Evolutionary conservation across 2,888 invertebrate genomes (phyloP).

Genomic region (Macaria liturata): DNA sequence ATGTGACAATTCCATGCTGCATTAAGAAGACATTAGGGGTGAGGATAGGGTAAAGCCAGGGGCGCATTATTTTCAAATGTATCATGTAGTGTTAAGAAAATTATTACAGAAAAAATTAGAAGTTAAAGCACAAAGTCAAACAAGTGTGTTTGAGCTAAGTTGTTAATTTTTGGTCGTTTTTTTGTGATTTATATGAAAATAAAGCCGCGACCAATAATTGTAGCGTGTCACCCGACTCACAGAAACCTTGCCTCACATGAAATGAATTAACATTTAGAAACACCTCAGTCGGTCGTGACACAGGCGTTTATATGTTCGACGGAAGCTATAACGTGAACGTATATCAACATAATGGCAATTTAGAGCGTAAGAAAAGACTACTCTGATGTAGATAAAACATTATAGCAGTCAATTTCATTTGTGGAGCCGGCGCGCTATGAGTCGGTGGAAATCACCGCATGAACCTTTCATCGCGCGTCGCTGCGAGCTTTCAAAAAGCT

Average conservation of each 20-base stretch:
- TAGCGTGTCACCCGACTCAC: too few species aligned
- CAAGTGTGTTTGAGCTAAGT: too few species aligned
- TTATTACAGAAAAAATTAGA: conserved; percentile 29
- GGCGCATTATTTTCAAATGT: conserved; percentile 70
- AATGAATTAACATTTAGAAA: too few species aligned
- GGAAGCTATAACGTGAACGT: not conserved
- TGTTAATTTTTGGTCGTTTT: too few species aligned
- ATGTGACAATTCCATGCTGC: conserved; percentile 77
- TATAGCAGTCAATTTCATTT: conserved; percentile 48
- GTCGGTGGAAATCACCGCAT: conserved; percentile 64
- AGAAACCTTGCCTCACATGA: too few species aligned
- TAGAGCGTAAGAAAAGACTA: conserved; percentile 18
- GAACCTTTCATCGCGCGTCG: conserved; percentile 72
- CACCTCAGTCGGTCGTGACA: too few species aligned
- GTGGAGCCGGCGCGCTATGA: conserved; percentile 50
- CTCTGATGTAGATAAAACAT: conserved; percentile 27
- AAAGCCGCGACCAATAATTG: too few species aligned
- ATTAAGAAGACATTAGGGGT: conserved; percentile 79
- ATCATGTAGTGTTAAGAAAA: conserved; percentile 49
- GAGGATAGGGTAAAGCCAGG: conserved; percentile 50
- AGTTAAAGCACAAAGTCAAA: too few species aligned
- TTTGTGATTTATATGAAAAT: too few species aligned
- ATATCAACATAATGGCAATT: not conserved
- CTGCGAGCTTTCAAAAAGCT: conserved; percentile 78
- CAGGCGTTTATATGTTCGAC: too few species aligned